A percentile compares a stretch with the other conserved stretches of the same genome.
These are phyloP conservation scores for Uloborus diversus DNA, from an alignment of 1,140 invertebrate genomes.

Conservation along the genomic window DNA sequence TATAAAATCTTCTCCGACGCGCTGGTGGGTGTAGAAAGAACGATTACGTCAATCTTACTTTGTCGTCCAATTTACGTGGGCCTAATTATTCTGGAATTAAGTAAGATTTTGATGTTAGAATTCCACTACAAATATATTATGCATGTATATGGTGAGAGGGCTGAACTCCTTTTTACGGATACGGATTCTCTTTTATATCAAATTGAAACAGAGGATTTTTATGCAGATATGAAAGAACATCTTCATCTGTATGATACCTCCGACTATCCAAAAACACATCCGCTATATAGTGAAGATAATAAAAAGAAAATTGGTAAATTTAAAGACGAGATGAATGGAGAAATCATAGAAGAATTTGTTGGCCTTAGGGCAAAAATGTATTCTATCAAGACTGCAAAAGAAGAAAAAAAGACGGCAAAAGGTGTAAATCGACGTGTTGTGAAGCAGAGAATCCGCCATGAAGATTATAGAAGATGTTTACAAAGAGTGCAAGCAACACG, in stretches of 20 bases:
- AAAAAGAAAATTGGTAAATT: neutral
- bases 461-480: no score
- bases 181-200: neutral
- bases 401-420: neutral
- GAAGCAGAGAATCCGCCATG: no score
- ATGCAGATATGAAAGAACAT: neutral
- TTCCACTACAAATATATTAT: conserved; percentile 1
- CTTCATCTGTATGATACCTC: neutral
- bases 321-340: neutral
- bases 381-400: neutral
- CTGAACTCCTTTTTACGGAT: neutral
- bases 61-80: neutral
- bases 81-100: neutral
- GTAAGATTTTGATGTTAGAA: neutral
- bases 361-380: neutral
- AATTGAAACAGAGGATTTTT: neutral
- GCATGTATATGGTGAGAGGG: neutral
- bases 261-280: neutral
- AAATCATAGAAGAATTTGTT: neutral
- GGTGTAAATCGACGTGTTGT: no score
- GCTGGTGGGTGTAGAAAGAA: neutral
- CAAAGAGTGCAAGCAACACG: no score
- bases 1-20: neutral
- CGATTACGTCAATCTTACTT: neutral
- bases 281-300: neutral